These are phyloP conservation scores for Coenonympha glycerion DNA, from an alignment of 2,888 invertebrate species.

Conservation along the genomic window DNA sequence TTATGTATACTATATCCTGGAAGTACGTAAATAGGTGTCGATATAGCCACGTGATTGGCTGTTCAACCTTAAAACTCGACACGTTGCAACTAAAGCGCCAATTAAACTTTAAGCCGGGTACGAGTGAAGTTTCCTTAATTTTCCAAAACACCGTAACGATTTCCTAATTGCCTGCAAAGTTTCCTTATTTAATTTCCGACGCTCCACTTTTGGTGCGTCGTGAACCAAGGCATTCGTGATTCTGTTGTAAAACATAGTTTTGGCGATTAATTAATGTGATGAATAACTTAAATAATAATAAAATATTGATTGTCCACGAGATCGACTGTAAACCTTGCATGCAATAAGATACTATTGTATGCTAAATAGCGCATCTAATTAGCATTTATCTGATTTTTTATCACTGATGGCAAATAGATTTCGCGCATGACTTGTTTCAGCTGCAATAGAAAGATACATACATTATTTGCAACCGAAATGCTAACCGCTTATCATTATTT, in stretches of 20 bases:
- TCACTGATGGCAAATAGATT: too few relatives aligned
- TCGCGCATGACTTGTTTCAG: too few relatives aligned
- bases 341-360: background rate
- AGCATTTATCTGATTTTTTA: too few relatives aligned
- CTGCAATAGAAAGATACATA: too few relatives aligned
- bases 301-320: background rate
- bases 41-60: constrained; percentile 1
- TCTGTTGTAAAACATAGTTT: background rate
- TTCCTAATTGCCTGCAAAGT: constrained; percentile 24
- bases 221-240: background rate
- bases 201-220: constrained; percentile 9
- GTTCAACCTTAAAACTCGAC: constrained; percentile 18
- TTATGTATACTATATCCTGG: too few relatives aligned
- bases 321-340: too few relatives aligned
- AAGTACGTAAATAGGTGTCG: background rate
- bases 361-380: background rate
- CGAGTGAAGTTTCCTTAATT: constrained; percentile 26
- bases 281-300: background rate
- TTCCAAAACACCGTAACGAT: constrained; percentile 26
- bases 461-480: too few relatives aligned
- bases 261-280: background rate
- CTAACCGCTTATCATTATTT: too few relatives aligned
- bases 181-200: constrained; percentile 23
- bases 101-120: constrained; percentile 19
- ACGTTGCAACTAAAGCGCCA: constrained; percentile 19